Conservation (phyloP, 2,113 vertebrate genomes). For the Empidonax traillii region DNA sequence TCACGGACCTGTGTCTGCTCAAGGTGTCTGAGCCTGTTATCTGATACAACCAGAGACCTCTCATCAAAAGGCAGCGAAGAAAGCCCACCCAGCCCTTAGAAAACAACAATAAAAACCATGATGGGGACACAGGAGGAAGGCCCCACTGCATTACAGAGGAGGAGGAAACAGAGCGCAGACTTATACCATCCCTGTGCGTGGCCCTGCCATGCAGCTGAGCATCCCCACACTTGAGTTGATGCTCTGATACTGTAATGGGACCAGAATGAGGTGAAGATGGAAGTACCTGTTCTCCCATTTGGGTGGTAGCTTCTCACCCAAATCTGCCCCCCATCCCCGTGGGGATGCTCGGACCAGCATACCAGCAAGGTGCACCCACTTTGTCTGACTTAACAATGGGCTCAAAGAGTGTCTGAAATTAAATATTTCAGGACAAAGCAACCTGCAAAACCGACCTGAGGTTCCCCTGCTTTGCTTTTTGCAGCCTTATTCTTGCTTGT, state of each 20-base stretch:
- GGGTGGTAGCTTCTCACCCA: background rate
- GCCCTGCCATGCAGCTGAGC: background rate
- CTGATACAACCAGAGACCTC: background rate
- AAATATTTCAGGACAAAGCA: background rate
- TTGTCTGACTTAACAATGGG: background rate
- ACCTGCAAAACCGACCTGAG: background rate
- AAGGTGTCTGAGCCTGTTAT: background rate
- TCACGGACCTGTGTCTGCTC: background rate
- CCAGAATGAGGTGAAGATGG: background rate
- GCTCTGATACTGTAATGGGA: rapidly evolving
- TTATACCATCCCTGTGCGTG: rapidly evolving
- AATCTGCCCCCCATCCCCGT: rapidly evolving
- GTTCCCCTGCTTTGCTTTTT: background rate
- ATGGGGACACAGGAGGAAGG: background rate
- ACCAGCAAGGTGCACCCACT: rapidly evolving
- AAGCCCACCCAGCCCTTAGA: background rate
- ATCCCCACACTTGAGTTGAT: background rate
- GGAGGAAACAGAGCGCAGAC: background rate
- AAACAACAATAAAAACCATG: background rate
- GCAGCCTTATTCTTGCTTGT: background rate
- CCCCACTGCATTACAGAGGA: rapidly evolving
- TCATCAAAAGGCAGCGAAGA: background rate
- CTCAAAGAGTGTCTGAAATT: background rate
- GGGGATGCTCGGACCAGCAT: rapidly evolving
- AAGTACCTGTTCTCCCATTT: rapidly evolving